These are phyloP conservation scores for Lindbergichthys nudifrons DNA, from an alignment of 2,797 vertebrate species.

Conservation along the genomic window DNA sequence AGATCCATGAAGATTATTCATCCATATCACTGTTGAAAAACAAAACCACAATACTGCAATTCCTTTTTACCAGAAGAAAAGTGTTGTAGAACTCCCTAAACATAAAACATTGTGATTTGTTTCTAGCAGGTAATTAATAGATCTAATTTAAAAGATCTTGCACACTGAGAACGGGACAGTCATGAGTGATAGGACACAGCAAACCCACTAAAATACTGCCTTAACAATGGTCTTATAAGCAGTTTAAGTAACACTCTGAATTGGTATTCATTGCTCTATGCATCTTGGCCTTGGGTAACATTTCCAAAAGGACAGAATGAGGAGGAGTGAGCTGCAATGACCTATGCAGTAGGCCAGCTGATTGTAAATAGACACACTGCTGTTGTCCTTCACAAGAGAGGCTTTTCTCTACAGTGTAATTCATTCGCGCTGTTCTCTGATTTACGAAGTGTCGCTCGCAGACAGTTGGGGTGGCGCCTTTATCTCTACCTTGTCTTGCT, in stretches of 20 bases:
- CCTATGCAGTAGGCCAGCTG: constrained; percentile 67
- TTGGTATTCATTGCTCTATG: constrained; percentile 19
- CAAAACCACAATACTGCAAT: constrained; percentile 26
- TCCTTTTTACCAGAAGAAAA: constrained; percentile 20
- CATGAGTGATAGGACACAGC: constrained; percentile 10
- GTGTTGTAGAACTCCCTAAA: constrained; percentile 9
- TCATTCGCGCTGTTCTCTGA: constrained; percentile 71
- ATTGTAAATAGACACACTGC: constrained; percentile 73
- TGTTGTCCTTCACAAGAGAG: constrained; percentile 76
- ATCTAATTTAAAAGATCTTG: constrained; percentile 25
- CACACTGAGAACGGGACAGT: constrained; percentile 1
- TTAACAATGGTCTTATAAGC: constrained; percentile 6
- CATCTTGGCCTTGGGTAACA: constrained; percentile 43
- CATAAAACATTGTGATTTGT: constrained; percentile 36
- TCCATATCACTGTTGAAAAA: constrained; percentile 35
- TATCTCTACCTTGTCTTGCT: constrained; percentile 77
- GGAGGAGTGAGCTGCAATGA: constrained; percentile 61
- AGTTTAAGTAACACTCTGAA: constrained; percentile 26
- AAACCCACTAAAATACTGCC: constrained; percentile 8
- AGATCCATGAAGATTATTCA: constrained; percentile 14
- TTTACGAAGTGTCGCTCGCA: constrained; percentile 71
- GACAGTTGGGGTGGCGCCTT: constrained; percentile 72
- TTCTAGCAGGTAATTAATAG: constrained; percentile 15
- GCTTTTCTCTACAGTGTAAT: constrained; percentile 68
- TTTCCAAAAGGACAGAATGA: constrained; percentile 66